Percentiles rank a stretch among this genome's conserved stretches.
Conservation (phyloP, 2,888 invertebrate genomes). For the Priapulus caudatus region DNA sequence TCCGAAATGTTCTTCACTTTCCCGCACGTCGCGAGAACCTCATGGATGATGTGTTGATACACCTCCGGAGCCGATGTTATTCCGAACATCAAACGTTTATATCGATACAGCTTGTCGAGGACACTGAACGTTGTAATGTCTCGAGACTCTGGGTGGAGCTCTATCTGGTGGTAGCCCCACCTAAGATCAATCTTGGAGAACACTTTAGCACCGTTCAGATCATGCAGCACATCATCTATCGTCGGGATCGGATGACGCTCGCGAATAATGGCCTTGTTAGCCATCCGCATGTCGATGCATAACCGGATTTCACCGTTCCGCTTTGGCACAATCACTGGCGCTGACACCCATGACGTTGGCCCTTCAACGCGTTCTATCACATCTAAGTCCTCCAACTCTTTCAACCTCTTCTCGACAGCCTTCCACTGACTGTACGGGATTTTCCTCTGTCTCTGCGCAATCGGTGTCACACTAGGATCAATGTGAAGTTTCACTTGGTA, state of each 20-base stretch:
- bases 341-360: conserved; percentile 21
- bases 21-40: conserved; percentile 13
- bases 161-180: conserved; percentile 18
- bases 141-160: conserved; percentile 15
- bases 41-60: conserved; percentile 18
- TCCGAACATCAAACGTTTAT: no score
- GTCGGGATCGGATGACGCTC: conserved; percentile 22
- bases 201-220: conserved; percentile 19
- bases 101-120: conserved; percentile 16
- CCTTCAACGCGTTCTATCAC: no score
- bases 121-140: conserved; percentile 20
- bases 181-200: conserved; percentile 21
- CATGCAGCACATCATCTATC: conserved; percentile 19
- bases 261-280: conserved; percentile 20
- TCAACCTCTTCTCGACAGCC: no score
- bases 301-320: no score
- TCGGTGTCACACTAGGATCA: no score
- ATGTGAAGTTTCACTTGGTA: no score
- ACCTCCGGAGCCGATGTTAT: conserved; percentile 21
- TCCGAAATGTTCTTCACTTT: conserved; percentile 20
- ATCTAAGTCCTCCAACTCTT: no score
- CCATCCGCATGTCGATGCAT: no score
- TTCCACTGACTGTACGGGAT: no score
- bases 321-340: no score
- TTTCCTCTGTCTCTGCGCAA: no score